Conservation (phyloP, 2,113 vertebrate genomes). For the Pantherophis guttatus region DNA sequence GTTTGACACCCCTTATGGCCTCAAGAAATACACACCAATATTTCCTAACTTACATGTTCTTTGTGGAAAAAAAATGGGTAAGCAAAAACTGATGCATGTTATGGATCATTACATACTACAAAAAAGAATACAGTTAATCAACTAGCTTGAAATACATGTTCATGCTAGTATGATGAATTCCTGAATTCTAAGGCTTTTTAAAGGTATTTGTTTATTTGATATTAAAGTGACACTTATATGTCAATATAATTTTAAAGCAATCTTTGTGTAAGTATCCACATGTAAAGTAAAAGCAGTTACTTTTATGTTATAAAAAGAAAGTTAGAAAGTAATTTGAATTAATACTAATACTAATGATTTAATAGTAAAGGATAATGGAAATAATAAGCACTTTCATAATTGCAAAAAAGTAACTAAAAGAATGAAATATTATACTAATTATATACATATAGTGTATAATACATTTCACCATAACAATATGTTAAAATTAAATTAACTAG, state of each 20-base stretch:
- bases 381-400: not conserved
- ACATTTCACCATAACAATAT: not conserved
- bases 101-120: not conserved
- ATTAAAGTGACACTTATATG: not conserved
- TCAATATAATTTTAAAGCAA: not conserved
- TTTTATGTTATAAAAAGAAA: not conserved
- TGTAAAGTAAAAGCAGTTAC: not conserved
- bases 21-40: not conserved
- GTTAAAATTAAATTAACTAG: not conserved
- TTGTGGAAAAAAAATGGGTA: not conserved
- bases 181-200: not conserved
- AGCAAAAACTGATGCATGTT: not conserved
- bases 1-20: too few species aligned
- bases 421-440: not conserved
- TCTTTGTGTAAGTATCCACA: not conserved
- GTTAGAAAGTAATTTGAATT: not conserved
- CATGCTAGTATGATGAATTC: not conserved
- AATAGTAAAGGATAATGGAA: not conserved
- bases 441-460: not conserved
- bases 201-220: not conserved
- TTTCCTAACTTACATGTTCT: not conserved
- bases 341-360: not conserved
- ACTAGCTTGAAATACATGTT: not conserved
- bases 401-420: not conserved
- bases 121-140: not conserved